These are phyloP conservation scores for Orchesellides sinensis DNA, from an alignment of 2,888 invertebrate species.

Conservation along the genomic window DNA sequence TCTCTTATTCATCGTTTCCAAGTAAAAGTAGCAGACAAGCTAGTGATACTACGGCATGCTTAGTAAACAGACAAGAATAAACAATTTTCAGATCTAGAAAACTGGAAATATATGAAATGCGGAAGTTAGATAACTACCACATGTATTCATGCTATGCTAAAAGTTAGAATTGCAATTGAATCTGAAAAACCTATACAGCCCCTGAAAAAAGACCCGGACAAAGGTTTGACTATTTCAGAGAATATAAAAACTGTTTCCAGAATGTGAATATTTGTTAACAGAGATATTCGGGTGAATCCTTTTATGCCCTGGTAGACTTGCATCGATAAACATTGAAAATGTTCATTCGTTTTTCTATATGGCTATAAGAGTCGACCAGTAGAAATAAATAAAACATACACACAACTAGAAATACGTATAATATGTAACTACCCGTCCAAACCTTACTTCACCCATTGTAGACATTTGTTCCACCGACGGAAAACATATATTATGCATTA, in stretches of 20 bases:
- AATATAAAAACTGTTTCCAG: not conserved
- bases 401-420: not conserved
- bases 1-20: constrained; percentile 41
- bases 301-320: not conserved
- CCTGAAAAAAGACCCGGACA: too few species aligned
- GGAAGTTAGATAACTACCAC: not conserved
- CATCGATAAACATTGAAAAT: not conserved
- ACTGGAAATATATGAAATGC: constrained; percentile 1
- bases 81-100: not conserved
- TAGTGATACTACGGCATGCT: not conserved
- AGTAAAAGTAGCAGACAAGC: constrained; percentile 5
- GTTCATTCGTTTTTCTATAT: not conserved
- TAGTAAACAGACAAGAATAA: not conserved
- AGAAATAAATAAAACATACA: not conserved
- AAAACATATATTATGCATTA: too few species aligned
- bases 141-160: not conserved
- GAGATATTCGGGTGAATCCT: constrained; percentile 21
- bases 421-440: too few species aligned
- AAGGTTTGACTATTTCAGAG: not conserved
- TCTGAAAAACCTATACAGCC: not conserved
- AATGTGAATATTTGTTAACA: not conserved
- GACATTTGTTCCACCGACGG: too few species aligned
- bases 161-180: not conserved
- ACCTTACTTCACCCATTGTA: too few species aligned
- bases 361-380: not conserved